A percentile compares a stretch with the other conserved stretches of the same genome.
Conservation (phyloP, 1,140 invertebrate species). For the Bombus pascuorum region DNA sequence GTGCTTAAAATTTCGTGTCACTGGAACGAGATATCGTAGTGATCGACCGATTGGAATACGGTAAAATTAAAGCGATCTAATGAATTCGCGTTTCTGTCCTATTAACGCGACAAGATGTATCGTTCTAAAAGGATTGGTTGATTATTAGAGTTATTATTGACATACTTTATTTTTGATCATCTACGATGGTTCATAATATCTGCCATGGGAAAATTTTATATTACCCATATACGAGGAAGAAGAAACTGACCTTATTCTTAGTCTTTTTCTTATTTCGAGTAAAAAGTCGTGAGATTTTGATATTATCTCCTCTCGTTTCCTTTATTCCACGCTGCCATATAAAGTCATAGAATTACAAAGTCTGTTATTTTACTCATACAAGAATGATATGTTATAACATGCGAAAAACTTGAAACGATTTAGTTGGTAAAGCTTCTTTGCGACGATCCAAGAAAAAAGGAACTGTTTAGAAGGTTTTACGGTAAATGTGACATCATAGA, state of each 20-base stretch:
- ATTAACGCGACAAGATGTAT: not conserved
- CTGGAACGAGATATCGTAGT: not conserved
- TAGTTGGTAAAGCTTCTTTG: not conserved
- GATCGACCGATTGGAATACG: not conserved
- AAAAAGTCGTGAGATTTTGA: no score
- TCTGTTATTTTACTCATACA: no score
- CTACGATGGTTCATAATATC: no score
- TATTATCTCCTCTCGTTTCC: no score
- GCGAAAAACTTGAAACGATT: not conserved
- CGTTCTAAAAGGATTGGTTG: no score
- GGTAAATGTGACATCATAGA: slow-evolving; percentile 60
- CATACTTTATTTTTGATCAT: no score
- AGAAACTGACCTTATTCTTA: no score
- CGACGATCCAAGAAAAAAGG: not conserved
- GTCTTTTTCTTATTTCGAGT: no score
- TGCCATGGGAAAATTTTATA: no score
- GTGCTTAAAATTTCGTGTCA: not conserved
- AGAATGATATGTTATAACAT: not conserved
- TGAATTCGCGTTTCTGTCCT: not conserved
- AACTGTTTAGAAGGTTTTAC: slow-evolving; percentile 38
- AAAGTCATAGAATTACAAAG: not conserved
- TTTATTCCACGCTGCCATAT: no score
- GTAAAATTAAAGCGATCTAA: not conserved
- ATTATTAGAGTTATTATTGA: no score
- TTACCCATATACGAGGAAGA: no score